Conservation (phyloP, 1,140 invertebrate species). For the Homarus americanus region DNA sequence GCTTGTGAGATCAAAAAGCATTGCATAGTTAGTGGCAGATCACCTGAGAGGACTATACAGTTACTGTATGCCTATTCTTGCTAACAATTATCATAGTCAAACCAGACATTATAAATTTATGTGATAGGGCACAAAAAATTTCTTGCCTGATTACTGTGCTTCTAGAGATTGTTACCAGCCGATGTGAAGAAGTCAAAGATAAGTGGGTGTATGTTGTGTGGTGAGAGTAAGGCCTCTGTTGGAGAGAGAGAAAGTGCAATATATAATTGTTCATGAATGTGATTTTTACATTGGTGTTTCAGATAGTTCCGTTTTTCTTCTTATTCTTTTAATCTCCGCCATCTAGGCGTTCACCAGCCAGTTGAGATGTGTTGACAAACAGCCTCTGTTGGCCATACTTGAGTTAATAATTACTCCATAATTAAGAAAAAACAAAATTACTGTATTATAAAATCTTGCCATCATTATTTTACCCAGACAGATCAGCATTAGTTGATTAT, state of each 20-base stretch:
- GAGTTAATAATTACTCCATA: too few relatives aligned
- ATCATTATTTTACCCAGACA: too few relatives aligned
- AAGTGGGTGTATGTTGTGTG: neutral
- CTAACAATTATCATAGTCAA: neutral
- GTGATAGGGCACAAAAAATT: neutral
- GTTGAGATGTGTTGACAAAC: neutral
- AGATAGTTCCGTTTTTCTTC: neutral
- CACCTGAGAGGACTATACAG: neutral
- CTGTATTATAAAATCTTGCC: too few relatives aligned
- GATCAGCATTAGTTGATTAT: too few relatives aligned
- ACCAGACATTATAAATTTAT: neutral
- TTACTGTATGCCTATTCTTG: neutral
- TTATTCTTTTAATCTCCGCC: neutral
- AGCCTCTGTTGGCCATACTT: neutral
- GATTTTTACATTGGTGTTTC: neutral
- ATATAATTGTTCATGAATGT: neutral
- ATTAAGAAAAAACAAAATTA: too few relatives aligned
- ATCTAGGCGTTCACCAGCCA: neutral
- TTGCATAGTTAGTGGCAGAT: slow-evolving; percentile 16
- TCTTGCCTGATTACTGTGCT: neutral
- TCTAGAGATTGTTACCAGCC: neutral
- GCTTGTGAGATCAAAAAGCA: slow-evolving; percentile 5
- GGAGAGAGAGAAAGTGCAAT: slow-evolving; percentile 1
- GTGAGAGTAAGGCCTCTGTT: neutral
- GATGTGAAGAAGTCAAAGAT: neutral